Conservation (phyloP, 2,113 vertebrate genomes). For the Psittacara wagleri region DNA sequence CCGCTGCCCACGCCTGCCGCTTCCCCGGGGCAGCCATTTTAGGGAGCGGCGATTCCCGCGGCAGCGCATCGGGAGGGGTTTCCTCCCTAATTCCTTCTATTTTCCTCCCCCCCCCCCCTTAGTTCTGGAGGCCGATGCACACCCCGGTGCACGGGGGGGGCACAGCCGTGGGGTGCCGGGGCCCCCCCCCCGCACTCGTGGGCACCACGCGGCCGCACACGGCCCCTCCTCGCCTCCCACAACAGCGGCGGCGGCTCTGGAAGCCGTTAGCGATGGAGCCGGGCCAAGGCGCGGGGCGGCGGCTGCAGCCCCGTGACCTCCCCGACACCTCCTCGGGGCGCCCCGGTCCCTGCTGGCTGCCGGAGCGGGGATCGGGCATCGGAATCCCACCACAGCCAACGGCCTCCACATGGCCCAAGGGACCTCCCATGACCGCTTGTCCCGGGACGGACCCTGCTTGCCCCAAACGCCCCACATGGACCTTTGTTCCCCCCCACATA, state of each 20-base stretch:
- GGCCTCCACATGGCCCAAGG: fast-evolving
- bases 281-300: background rate
- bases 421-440: background rate
- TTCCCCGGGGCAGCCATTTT: slow-evolving; percentile 71
- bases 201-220: background rate
- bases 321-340: background rate
- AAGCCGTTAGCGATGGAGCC: slow-evolving; percentile 35
- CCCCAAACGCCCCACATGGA: background rate
- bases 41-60: slow-evolving; percentile 43
- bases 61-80: background rate
- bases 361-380: background rate
- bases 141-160: fast-evolving
- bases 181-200: background rate
- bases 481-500: too few species aligned
- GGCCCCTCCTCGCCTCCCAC: slow-evolving; percentile 20
- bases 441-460: background rate
- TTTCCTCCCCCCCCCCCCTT: background rate
- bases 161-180: fast-evolving
- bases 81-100: background rate
- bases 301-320: background rate
- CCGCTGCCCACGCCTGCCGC: background rate
- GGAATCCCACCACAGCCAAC: fast-evolving
- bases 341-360: background rate
- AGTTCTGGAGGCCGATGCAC: fast-evolving
- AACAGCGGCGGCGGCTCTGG: slow-evolving; percentile 30